phyloP scores from a whole-genome alignment of 2,113 vertebrate species.

The Dinomys branickii region DNA sequence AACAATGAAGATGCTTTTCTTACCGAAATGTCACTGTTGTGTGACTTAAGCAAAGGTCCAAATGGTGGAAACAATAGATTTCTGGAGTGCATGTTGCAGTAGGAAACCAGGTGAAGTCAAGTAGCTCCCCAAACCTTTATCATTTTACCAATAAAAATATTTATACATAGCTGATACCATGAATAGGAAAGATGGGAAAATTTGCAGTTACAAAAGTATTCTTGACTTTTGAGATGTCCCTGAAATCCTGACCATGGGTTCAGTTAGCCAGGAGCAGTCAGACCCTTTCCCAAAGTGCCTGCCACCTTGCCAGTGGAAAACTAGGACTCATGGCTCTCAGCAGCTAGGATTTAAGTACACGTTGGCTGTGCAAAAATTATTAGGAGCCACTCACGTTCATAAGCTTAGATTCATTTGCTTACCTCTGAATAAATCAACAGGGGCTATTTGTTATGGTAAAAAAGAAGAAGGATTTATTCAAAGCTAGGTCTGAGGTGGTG shows the following conservation, averaged over 20 bases:
- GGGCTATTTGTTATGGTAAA: not conserved
- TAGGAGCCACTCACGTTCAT: not conserved
- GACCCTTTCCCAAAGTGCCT: not conserved
- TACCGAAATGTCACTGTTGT: not conserved
- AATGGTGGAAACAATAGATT: not conserved
- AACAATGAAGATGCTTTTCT: not conserved
- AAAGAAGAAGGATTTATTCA: not conserved
- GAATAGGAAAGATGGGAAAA: not conserved
- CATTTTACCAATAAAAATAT: not conserved
- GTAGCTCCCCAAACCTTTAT: not conserved
- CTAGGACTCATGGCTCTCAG: not conserved
- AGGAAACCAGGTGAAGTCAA: not conserved
- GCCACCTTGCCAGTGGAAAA: not conserved
- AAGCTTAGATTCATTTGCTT: not conserved
- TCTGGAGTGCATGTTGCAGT: not conserved
- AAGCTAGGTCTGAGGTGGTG: not conserved
- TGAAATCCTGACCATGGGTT: not conserved
- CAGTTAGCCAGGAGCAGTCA: not conserved
- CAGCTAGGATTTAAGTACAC: not conserved
- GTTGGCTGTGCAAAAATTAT: not conserved
- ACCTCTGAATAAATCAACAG: not conserved
- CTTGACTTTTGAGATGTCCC: not conserved
- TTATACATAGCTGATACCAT: not conserved
- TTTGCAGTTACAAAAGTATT: not conserved
- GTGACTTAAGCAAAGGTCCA: not conserved